Evolutionary conservation across 2,888 invertebrate genomes (phyloP).

Genomic region (Epinotia nisella): DNA sequence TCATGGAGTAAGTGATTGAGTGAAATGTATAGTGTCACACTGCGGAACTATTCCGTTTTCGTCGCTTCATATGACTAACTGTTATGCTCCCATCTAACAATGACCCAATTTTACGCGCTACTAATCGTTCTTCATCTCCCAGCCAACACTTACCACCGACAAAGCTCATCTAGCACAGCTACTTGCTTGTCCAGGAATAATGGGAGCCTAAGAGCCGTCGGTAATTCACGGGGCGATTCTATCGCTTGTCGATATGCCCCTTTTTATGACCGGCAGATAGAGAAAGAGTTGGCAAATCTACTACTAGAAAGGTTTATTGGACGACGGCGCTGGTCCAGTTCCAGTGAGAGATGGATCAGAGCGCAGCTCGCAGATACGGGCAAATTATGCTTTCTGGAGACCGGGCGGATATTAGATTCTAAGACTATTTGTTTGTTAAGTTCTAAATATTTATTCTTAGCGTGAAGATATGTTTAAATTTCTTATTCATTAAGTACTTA

Average conservation of each 20-base stretch:
- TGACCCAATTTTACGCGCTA: no score
- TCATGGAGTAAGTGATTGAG: no score
- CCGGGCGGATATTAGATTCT: neutral
- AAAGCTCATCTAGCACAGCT: constrained; percentile 54
- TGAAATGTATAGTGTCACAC: neutral
- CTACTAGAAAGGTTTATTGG: constrained; percentile 47
- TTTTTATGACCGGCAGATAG: constrained; percentile 77
- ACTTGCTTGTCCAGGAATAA: constrained; percentile 67
- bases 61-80: neutral
- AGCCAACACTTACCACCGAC: neutral
- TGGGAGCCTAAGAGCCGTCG: constrained; percentile 59
- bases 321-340: constrained; percentile 24
- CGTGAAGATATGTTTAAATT: neutral
- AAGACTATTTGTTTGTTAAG: neutral
- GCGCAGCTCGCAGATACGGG: neutral
- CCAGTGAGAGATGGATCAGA: constrained; percentile 16
- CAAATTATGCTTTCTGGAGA: constrained; percentile 18
- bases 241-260: constrained; percentile 76
- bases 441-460: neutral
- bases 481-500: no score
- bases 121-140: neutral
- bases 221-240: constrained; percentile 80
- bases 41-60: neutral
- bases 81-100: neutral
- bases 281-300: constrained; percentile 68